phyloP scores from a whole-genome alignment of 92 coral and sea anemone genomes.

The Ricordea florida region DNA sequence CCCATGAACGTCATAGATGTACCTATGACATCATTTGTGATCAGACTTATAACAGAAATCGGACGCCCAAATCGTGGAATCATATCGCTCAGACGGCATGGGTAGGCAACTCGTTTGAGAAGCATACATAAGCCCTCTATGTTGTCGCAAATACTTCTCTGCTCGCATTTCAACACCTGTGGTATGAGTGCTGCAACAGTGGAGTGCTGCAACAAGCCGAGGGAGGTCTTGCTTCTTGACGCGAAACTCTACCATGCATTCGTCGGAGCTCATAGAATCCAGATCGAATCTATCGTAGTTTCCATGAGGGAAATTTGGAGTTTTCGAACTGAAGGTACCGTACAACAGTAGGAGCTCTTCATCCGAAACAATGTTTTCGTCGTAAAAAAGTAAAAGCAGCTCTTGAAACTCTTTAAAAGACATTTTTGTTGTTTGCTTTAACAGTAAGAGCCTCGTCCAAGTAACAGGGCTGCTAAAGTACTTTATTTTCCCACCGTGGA shows the following conservation, averaged over 20 bases:
- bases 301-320: neutral
- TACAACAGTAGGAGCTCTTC: neutral
- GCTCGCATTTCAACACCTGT: neutral
- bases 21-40: neutral
- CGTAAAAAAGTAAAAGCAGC: constrained; percentile 3
- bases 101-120: neutral
- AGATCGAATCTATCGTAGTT: constrained; percentile 5
- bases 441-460: too few relatives aligned
- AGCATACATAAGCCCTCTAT: neutral
- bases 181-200: too few relatives aligned
- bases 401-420: constrained; percentile 9
- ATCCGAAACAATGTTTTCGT: neutral
- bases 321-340: neutral
- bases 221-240: neutral
- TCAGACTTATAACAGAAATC: neutral
- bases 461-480: too few relatives aligned
- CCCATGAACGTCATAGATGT: neutral
- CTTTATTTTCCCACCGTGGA: too few relatives aligned
- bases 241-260: constrained; percentile 1
- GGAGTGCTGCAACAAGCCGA: neutral
- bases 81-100: neutral
- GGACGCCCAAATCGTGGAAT: neutral
- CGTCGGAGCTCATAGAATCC: neutral
- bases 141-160: neutral
- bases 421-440: too few relatives aligned